These are phyloP conservation scores for Drosophila kanapiae DNA, from an alignment of 1,140 invertebrate genomes.

Conservation along the genomic window DNA sequence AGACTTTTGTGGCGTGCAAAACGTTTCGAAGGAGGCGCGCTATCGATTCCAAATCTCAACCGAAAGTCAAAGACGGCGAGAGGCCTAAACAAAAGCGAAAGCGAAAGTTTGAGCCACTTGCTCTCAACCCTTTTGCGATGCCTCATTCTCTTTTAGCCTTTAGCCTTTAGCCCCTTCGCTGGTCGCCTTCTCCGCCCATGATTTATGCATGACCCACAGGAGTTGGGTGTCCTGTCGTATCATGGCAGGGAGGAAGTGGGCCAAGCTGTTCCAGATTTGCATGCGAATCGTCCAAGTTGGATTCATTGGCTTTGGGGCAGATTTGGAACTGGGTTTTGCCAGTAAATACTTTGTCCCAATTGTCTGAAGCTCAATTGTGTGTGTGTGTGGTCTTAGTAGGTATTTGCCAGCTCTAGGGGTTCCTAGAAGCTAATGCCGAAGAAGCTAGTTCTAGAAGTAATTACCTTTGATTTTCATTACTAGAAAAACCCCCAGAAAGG, in stretches of 20 bases:
- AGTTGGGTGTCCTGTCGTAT: background rate
- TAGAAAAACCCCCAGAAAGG: too few relatives aligned
- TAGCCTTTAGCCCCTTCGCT: conserved; percentile 8
- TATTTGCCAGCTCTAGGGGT: background rate
- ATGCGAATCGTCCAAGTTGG: conserved; percentile 63
- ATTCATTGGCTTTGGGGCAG: conserved; percentile 43
- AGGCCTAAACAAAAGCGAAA: conserved; percentile 70
- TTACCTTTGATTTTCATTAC: background rate
- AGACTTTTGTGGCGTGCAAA: conserved; percentile 74
- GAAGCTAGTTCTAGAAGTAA: background rate
- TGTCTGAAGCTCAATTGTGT: conserved; percentile 6
- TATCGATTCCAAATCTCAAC: conserved; percentile 74
- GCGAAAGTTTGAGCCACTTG: conserved; percentile 74
- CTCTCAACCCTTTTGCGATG: conserved; percentile 50
- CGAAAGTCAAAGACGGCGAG: conserved; percentile 36
- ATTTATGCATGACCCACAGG: conserved; percentile 73
- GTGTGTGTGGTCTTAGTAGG: background rate
- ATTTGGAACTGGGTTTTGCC: conserved; percentile 29
- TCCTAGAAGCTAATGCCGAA: background rate
- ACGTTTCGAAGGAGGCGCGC: conserved; percentile 58
- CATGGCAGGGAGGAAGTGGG: too few relatives aligned
- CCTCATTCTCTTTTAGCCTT: background rate
- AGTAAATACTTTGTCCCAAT: conserved; percentile 35
- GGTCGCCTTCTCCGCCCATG: conserved; percentile 45
- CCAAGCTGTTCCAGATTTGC: conserved; percentile 69